A percentile compares a stretch with the other conserved stretches of the same genome.
Evolutionary conservation across 2,888 invertebrate genomes (phyloP).

Genomic region (Ctena decussata): DNA sequence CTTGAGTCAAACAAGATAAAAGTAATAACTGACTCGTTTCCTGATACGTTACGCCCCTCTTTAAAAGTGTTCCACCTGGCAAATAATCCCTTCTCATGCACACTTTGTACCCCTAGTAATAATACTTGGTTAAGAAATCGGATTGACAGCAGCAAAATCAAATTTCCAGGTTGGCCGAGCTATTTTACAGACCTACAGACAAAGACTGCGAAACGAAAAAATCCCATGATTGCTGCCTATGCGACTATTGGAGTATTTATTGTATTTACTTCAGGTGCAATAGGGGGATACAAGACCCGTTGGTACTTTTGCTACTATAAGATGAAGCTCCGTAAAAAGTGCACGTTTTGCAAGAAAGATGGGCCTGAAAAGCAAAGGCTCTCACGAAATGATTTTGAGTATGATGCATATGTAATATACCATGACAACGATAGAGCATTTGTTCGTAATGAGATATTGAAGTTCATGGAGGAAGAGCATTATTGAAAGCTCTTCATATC

Average conservation of each 20-base stretch:
- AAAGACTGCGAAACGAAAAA: not conserved
- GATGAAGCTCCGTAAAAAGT: conserved; percentile 19
- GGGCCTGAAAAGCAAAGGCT: conserved; percentile 24
- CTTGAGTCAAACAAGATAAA: conserved; percentile 5
- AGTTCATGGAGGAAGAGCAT: conserved; percentile 30
- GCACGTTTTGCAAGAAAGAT: not conserved
- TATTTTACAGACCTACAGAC: conserved; percentile 3
- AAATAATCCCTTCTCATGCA: conserved; percentile 16
- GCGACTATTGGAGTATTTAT: conserved; percentile 5
- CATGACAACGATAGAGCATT: conserved; percentile 18
- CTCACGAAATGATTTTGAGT: not conserved
- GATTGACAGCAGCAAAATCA: not conserved
- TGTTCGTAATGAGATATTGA: conserved; percentile 14
- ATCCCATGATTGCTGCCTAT: not conserved
- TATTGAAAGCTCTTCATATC: conserved; percentile 33
- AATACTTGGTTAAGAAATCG: conserved; percentile 25
- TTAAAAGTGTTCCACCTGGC: not conserved
- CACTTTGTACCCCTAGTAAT: not conserved
- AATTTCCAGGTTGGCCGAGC: conserved; percentile 26
- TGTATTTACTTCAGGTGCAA: not conserved
- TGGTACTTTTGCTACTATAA: conserved; percentile 18
- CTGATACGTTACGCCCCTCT: not conserved
- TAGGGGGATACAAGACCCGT: not conserved
- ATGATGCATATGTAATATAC: conserved; percentile 43
- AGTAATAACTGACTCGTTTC: conserved; percentile 4